Base-by-base conservation (phyloP, 2,797 vertebrate genomes). In the Emys orbicularis region DNA sequence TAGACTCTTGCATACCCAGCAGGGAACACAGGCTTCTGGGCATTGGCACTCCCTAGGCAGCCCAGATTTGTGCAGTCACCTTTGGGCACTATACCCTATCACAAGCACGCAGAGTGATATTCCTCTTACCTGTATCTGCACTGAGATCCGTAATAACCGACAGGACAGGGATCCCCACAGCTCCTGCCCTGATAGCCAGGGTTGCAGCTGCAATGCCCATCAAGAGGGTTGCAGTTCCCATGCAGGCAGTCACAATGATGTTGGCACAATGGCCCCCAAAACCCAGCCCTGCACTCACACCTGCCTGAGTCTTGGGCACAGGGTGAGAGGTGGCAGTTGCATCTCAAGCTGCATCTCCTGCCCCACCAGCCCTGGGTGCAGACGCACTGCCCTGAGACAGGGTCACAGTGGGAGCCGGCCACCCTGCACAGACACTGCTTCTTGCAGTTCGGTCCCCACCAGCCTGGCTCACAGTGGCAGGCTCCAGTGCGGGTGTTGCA, bases 401-500 rank as follows among this genome's bases (percentile, higher is more conserved):
- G 98, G 90, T 99, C 98, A 8, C 99, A 99, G 81, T 89, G 97
- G 5, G 98, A 95, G 1, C 87, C 92, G 15, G 13, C 54, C 0
- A 44, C 90, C 90, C 91, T 97, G 96, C 99, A 99, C 85, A 98
- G 98, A 92, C 99, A 99, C 0, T 92, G 91, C 79, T 98, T 99
- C 96, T 79, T 94, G 97, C 99, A 99, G 44, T 96, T 96, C 0
- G 98, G 21, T 0, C 97, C 96, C 99, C 99, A 99, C 99, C 99
- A 99, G 96, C 99, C 99, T 0, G 98, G 97, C 3, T 99, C 95
- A 18, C 99, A 99, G 95, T 27, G 98, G 97, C 99, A 99, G 96
- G 97, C 93, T 0, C 99, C 99, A 0, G 96, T 97, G 34, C 95
- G 53, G 0, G 98, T 98, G 97, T 99, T 95, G n/a, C 99, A 99